These are phyloP conservation scores for Chiloscyllium plagiosum DNA, from an alignment of 2,113 vertebrate species.

Conservation along the genomic window DNA sequence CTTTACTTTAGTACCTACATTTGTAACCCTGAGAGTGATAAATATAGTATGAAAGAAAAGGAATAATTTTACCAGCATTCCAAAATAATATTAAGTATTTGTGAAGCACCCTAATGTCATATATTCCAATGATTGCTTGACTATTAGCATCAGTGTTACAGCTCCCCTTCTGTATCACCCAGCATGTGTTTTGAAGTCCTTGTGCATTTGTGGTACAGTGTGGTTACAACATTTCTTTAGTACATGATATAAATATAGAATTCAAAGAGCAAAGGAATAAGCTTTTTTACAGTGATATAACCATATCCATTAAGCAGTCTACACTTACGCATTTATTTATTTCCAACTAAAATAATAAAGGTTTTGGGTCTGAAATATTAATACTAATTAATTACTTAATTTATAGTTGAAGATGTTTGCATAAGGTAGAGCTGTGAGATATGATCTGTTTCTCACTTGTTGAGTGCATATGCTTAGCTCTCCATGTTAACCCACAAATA, in stretches of 20 bases:
- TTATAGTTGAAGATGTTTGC: not conserved
- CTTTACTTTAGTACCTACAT: not conserved
- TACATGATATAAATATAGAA: not conserved
- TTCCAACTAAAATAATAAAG: not conserved
- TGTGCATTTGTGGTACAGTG: not conserved
- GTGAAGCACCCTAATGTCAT: not conserved
- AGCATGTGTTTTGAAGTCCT: not conserved
- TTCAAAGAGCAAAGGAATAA: not conserved
- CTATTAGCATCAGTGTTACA: not conserved
- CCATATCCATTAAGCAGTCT: not conserved
- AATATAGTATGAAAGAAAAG: not conserved
- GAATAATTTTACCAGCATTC: not conserved
- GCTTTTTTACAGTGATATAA: not conserved
- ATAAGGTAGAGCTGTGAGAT: not conserved
- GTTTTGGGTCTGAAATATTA: not conserved
- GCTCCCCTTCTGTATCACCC: not conserved
- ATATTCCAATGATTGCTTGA: not conserved
- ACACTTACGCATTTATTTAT: not conserved
- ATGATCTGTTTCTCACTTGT: not conserved
- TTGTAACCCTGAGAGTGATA: not conserved
- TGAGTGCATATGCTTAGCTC: not conserved
- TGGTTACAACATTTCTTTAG: not conserved
- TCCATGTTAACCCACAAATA: not conserved
- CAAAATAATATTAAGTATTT: not conserved
- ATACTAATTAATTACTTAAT: not conserved